Evolutionary conservation across 2,888 invertebrate genomes (phyloP).

Genomic region (Subacronicta megacephala): DNA sequence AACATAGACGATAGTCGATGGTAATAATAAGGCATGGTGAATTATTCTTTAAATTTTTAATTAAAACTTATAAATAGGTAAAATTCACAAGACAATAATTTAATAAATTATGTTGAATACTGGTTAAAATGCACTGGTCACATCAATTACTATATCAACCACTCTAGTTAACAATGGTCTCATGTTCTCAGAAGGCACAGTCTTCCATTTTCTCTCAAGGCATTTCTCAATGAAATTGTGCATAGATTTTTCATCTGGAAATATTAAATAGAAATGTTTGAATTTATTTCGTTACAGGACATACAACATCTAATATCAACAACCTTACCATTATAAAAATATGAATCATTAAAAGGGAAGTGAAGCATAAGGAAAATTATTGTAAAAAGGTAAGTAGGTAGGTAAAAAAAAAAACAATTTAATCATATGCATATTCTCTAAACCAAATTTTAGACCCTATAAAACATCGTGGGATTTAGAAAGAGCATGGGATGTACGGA

Average conservation of each 20-base stretch:
- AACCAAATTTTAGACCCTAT: too few species aligned
- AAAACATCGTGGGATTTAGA: too few species aligned
- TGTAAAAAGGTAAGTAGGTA: too few species aligned
- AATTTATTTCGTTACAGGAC: too few species aligned
- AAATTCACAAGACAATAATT: conserved; percentile 39
- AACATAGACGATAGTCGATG: too few species aligned
- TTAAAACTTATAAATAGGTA: conserved; percentile 50
- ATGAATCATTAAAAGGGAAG: too few species aligned
- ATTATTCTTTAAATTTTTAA: conserved; percentile 29
- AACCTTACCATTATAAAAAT: too few species aligned
- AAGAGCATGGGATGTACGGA: too few species aligned
- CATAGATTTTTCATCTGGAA: conserved; percentile 68
- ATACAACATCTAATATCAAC: too few species aligned
- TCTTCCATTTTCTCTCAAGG: conserved; percentile 76
- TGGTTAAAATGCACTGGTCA: conserved; percentile 65
- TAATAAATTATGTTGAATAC: conserved; percentile 41
- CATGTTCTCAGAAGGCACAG: conserved; percentile 74
- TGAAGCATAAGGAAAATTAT: too few species aligned
- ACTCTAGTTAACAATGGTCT: conserved; percentile 79
- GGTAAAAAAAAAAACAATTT: too few species aligned
- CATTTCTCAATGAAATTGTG: conserved; percentile 80
- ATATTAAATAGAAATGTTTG: not conserved
- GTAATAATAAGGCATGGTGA: not conserved
- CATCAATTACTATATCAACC: conserved; percentile 78
- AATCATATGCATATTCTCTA: too few species aligned